Conservation (phyloP, 2,113 vertebrate species). For the Mormyrus iriodes region DNA sequence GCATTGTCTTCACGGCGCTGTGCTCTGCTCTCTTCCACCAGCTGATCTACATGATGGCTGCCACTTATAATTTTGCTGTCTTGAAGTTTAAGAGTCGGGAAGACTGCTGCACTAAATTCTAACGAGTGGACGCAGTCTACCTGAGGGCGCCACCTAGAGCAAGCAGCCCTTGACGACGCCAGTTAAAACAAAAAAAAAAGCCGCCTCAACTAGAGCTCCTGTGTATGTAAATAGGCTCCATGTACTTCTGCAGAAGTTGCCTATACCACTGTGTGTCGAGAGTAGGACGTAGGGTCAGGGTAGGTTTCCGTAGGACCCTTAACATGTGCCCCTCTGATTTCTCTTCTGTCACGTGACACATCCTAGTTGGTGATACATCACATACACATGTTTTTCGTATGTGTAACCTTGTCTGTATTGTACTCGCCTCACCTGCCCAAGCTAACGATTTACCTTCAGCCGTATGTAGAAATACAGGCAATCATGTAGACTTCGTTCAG, state of each 20-base stretch:
- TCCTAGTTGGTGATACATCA: not conserved
- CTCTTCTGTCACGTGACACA: not conserved
- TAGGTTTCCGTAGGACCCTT: not conserved
- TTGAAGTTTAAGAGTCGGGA: constrained; percentile 93
- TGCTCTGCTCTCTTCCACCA: constrained; percentile 86
- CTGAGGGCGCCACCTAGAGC: constrained; percentile 60
- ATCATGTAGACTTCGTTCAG: not conserved
- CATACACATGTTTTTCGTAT: not conserved
- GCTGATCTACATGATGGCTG: constrained; percentile 94
- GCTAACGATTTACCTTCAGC: not conserved
- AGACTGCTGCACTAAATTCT: constrained; percentile 88
- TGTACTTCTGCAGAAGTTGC: not conserved
- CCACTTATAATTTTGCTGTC: constrained; percentile 90
- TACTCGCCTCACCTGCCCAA: not conserved
- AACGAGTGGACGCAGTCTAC: constrained; percentile 63
- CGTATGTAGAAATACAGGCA: not conserved
- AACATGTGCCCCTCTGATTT: not conserved
- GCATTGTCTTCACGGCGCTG: constrained; percentile 63
- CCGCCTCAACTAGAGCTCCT: not conserved
- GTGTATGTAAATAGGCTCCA: not conserved
- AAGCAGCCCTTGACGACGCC: constrained; percentile 56
- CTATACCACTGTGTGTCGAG: not conserved
- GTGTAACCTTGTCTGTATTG: not conserved
- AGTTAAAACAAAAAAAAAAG: not conserved
- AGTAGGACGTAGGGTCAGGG: not conserved